These are phyloP conservation scores for Anastatus disparis DNA, from an alignment of 1,140 invertebrate species.

Conservation along the genomic window DNA sequence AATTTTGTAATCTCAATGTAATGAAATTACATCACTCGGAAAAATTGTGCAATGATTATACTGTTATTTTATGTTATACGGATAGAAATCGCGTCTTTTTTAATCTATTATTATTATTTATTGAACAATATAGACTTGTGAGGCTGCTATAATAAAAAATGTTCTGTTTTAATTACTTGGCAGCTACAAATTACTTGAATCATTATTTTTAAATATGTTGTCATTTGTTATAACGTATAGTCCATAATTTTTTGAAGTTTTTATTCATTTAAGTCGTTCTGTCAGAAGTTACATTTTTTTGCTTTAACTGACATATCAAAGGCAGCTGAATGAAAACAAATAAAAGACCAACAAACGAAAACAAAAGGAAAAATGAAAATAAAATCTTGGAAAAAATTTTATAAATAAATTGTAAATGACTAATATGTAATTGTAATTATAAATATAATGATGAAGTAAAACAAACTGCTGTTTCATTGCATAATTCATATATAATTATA, in stretches of 20 bases:
- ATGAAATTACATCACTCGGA: neutral
- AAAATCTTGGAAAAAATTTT: too few species aligned
- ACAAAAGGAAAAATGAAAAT: neutral
- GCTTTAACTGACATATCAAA: conserved; percentile 3
- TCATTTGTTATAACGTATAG: neutral
- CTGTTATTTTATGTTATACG: conserved; percentile 1
- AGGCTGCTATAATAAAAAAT: neutral
- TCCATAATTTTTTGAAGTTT: neutral
- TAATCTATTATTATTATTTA: conserved; percentile 39
- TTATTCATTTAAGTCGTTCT: neutral
- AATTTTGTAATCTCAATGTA: neutral
- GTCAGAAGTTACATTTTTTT: neutral
- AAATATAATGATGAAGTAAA: conserved; percentile 7
- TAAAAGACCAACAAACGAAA: neutral
- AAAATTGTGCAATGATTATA: conserved; percentile 27
- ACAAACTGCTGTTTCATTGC: conserved; percentile 1
- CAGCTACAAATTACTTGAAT: neutral
- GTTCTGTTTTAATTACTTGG: neutral
- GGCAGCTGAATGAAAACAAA: conserved; percentile 2
- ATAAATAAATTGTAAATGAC: conserved; percentile 38
- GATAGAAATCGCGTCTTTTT: neutral
- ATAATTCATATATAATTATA: conserved; percentile 27
- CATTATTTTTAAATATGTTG: neutral
- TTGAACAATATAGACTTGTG: neutral
- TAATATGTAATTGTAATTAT: conserved; percentile 28